Evolutionary conservation across 2,888 invertebrate genomes (phyloP), one percentile per base, ranked within the genome.

Genomic region (Craniophora ligustri): DNA sequence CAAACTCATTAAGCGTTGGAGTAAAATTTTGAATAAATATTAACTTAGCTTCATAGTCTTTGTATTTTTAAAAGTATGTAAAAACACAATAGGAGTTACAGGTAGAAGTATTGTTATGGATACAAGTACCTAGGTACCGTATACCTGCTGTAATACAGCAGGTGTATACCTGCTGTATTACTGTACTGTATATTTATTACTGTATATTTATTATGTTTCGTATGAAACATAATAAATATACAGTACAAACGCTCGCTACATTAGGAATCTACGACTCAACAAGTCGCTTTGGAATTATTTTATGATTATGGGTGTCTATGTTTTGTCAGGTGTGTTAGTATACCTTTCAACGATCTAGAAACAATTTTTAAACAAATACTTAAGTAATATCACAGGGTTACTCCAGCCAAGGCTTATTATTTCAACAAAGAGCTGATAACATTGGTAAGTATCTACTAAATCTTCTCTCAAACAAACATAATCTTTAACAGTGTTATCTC

Each of bases 251-350:
- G 14, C 18, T 36, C 41, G 13, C 42, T 14, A 8, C 23, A 30
- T 26, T 38, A 48, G 31, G 13, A n/a, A n/a, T n/a, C n/a, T n/a
- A n/a, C 40, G 50, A 32, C 46, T 48, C 21, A 26, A 26, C 26
- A 34, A 35, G 14, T 3, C 11, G 19, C 41, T 11, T 5, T 4
- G 42, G 45, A 49, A 57, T 44, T 53, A 16, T 46, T 48, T 67
- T 67, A 51, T 53, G 51, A 28, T 34, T 31, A 2, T 21, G 1
- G 32, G 8, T 5, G 5, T 15, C n/a, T 36, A 38, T 35, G 30
- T 44, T 39, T 63, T 32, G 6, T 47, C 47, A 42, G 41, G 16
- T 62, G 34, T 16, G 5, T 8, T 3, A 15, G 28, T 21, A 44
- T 19, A 13, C 4, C 14, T 42, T 30, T 32, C 4, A 48, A 15